phyloP scores from a whole-genome alignment of 2,888 invertebrate genomes.

The Rhamphomyia laevipes region DNA sequence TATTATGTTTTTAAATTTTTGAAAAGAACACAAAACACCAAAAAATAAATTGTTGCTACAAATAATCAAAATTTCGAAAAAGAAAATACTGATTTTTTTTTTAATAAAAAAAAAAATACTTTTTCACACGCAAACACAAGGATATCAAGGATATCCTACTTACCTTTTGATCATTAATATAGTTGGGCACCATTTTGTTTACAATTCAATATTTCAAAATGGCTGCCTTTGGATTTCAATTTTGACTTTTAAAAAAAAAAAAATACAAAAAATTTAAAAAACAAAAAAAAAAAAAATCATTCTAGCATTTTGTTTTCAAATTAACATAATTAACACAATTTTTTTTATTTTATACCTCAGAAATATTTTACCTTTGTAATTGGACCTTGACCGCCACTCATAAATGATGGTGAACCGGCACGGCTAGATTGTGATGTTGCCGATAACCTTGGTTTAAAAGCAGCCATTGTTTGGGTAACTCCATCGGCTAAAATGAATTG shows the following conservation, averaged over 20 bases:
- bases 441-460: conserved; percentile 91
- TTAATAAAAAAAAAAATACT: no score
- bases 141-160: background rate
- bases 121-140: no score
- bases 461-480: conserved; percentile 97
- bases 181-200: background rate
- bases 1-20: no score
- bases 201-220: background rate
- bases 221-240: background rate
- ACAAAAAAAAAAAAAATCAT: background rate
- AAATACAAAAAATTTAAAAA: background rate
- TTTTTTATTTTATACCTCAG: no score
- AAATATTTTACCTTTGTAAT: conserved; percentile 76
- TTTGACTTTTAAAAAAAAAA: background rate
- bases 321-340: background rate
- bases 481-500: conserved; percentile 98
- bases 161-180: background rate
- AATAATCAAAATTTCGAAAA: no score
- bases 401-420: conserved; percentile 47
- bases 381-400: conserved; percentile 57
- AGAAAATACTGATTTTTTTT: no score
- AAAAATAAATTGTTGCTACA: no score
- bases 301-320: background rate
- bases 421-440: conserved; percentile 60
- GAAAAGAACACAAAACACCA: no score